phyloP scores from a whole-genome alignment of 1,140 invertebrate species.

The Euschistus heros region DNA sequence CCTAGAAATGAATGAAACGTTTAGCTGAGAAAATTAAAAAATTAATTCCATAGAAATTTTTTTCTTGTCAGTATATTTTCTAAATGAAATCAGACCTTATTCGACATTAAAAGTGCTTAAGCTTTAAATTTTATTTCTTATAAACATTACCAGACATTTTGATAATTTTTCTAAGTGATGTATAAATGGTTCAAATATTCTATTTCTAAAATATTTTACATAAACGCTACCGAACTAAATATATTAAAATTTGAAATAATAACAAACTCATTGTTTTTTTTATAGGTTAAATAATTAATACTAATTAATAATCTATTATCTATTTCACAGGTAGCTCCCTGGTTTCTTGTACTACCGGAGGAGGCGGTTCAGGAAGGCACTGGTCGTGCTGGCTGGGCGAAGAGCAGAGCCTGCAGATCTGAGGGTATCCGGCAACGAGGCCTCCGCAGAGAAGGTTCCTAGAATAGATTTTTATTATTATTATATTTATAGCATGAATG shows the following conservation, averaged over 20 bases:
- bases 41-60: no score
- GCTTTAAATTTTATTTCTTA: no score
- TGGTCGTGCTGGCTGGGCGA: not conserved
- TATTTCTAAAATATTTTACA: not conserved
- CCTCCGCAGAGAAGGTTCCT: not conserved
- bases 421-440: not conserved
- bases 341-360: not conserved
- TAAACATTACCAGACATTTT: not conserved
- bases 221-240: not conserved
- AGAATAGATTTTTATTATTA: not conserved
- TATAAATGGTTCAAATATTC: not conserved
- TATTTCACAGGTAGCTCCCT: not conserved
- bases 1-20: no score
- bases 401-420: slow-evolving; percentile 1
- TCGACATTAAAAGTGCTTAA: no score
- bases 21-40: no score
- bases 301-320: not conserved
- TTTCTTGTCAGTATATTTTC: no score
- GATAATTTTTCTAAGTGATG: not conserved
- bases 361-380: not conserved
- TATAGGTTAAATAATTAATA: not conserved
- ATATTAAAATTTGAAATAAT: not conserved
- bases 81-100: no score
- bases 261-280: not conserved
- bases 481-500: not conserved